A percentile compares a stretch with the other conserved stretches of the same genome.
Conservation (phyloP, 2,113 vertebrate species). For the Carassius gibelio region DNA sequence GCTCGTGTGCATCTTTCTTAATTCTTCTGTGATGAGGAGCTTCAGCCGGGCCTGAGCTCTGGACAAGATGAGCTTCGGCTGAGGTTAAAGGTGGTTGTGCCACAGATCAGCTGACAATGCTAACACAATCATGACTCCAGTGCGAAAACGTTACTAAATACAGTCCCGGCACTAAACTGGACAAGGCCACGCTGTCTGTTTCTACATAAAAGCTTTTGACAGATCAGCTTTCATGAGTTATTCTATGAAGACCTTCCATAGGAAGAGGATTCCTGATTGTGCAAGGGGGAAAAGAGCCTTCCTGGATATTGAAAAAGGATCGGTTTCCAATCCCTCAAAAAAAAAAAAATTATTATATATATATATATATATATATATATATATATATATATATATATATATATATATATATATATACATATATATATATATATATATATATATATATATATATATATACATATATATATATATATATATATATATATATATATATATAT, state of each 20-base stretch:
- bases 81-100: conserved; percentile 16
- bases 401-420: no score
- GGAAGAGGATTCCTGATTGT: neutral
- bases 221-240: neutral
- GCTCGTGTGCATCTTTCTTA: neutral
- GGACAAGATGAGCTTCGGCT: conserved; percentile 13
- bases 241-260: neutral
- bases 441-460: no score
- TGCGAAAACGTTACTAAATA: conserved; percentile 28
- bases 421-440: no score
- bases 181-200: conserved; percentile 31
- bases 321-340: neutral
- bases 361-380: no score
- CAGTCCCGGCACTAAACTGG: neutral
- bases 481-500: no score
- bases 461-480: no score
- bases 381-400: no score
- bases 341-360: no score
- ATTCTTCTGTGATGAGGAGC: neutral
- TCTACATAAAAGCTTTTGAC: conserved; percentile 27
- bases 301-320: conserved; percentile 10
- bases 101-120: conserved; percentile 24
- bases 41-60: neutral
- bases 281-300: neutral
- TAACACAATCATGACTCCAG: conserved; percentile 3